phyloP scores from a whole-genome alignment of 2,797 vertebrate species.

The Premnoplex brunnescens region DNA sequence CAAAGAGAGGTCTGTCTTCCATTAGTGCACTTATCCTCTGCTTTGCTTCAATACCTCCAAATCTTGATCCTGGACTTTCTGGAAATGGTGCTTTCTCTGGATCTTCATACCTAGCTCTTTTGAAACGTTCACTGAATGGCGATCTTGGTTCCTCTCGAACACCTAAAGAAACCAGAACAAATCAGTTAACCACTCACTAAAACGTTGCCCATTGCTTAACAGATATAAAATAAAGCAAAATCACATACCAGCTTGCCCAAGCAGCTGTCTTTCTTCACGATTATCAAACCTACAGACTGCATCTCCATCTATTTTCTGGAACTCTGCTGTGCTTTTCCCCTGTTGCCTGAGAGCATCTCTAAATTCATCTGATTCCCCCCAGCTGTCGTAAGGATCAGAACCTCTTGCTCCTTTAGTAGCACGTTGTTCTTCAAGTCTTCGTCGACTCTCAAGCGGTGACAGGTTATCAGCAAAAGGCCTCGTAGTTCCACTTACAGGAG shows the following conservation, averaged over 20 bases:
- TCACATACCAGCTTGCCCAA: slow-evolving; percentile 72
- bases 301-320: slow-evolving; percentile 62
- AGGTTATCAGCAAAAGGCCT: slow-evolving; percentile 77
- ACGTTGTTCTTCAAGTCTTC: slow-evolving; percentile 79
- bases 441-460: slow-evolving; percentile 73
- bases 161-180: slow-evolving; percentile 46
- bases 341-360: slow-evolving; percentile 50
- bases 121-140: slow-evolving; percentile 78
- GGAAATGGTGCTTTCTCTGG: slow-evolving; percentile 74
- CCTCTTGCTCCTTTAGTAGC: slow-evolving; percentile 77
- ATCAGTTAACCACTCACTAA: background rate
- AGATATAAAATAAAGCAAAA: background rate
- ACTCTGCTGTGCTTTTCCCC: slow-evolving; percentile 27
- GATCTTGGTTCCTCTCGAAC: slow-evolving; percentile 79
- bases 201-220: background rate
- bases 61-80: slow-evolving; percentile 75
- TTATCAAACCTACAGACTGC: slow-evolving; percentile 49
- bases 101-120: slow-evolving; percentile 77
- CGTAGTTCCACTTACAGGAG: slow-evolving; percentile 76
- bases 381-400: slow-evolving; percentile 72
- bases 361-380: slow-evolving; percentile 37
- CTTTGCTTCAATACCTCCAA: slow-evolving; percentile 78
- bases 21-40: slow-evolving; percentile 76
- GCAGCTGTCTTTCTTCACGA: slow-evolving; percentile 65
- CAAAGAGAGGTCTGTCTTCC: slow-evolving; percentile 82